phyloP scores from a whole-genome alignment of 2,797 vertebrate species.

The Phyllotis vaccarum region DNA sequence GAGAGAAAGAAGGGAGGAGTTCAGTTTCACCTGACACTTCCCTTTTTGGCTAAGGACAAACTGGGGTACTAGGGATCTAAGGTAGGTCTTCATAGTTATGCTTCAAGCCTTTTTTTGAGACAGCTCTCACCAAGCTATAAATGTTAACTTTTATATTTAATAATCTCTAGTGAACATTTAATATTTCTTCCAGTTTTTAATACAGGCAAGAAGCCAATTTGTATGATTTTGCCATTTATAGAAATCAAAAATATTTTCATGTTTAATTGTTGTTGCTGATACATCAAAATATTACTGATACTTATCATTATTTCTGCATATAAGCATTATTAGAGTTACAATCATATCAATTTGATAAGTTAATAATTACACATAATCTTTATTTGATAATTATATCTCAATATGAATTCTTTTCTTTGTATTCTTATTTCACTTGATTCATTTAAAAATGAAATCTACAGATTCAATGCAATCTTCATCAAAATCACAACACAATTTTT shows the following conservation, averaged over 20 bases:
- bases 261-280: neutral
- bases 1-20: too few relatives aligned
- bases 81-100: neutral
- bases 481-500: too few relatives aligned
- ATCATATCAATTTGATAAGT: neutral
- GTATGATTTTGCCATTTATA: conserved; percentile 17
- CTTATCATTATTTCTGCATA: conserved; percentile 23
- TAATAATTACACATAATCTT: neutral
- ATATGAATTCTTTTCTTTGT: conserved; percentile 2
- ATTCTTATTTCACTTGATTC: conserved; percentile 4
- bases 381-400: conserved; percentile 18
- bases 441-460: too few relatives aligned
- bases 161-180: conserved; percentile 15
- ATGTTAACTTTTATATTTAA: neutral
- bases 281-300: neutral
- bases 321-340: neutral
- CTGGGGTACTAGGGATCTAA: neutral
- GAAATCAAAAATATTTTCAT: conserved; percentile 28
- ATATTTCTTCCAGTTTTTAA: conserved; percentile 35
- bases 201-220: neutral
- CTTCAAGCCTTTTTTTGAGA: neutral
- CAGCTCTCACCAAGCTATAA: neutral
- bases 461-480: too few relatives aligned
- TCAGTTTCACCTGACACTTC: too few relatives aligned
- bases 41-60: too few relatives aligned